Conservation (phyloP, 1,140 invertebrate species). For the Reticulitermes speratus region DNA sequence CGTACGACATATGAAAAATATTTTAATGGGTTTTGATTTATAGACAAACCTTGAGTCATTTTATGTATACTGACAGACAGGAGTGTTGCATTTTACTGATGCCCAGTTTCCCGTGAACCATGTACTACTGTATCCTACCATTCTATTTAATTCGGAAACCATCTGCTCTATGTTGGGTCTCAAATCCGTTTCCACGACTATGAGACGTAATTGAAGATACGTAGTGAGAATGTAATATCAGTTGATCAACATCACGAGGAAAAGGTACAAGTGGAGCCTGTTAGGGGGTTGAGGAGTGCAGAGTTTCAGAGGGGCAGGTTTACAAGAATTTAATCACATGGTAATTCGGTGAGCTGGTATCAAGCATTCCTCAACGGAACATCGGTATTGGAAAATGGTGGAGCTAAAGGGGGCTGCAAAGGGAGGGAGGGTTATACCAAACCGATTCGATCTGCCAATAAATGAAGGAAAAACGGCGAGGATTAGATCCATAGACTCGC, state of each 20-base stretch:
- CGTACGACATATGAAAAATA: no score
- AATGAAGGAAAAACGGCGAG: not conserved
- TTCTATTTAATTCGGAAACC: not conserved
- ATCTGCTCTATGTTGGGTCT: not conserved
- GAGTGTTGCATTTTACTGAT: no score
- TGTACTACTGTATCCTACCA: not conserved
- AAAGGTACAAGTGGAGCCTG: constrained; percentile 2
- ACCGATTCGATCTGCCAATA: constrained; percentile 11
- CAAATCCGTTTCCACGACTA: not conserved
- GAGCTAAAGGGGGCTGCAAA: not conserved
- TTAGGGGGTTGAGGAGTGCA: not conserved
- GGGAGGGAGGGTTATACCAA: constrained; percentile 6
- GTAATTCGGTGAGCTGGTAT: constrained; percentile 18
- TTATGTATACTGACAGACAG: no score
- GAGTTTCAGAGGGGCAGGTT: constrained; percentile 9
- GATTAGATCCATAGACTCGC: not conserved
- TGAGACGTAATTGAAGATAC: constrained; percentile 2
- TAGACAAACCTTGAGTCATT: no score
- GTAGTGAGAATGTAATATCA: constrained; percentile 1
- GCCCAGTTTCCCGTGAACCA: no score
- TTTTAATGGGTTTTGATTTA: no score
- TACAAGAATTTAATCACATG: constrained; percentile 19
- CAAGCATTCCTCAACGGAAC: constrained; percentile 9
- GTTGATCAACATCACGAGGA: constrained; percentile 10
- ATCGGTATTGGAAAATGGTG: constrained; percentile 18